Conservation (phyloP, 2,113 vertebrate genomes). For the Tor tambroides region DNA sequence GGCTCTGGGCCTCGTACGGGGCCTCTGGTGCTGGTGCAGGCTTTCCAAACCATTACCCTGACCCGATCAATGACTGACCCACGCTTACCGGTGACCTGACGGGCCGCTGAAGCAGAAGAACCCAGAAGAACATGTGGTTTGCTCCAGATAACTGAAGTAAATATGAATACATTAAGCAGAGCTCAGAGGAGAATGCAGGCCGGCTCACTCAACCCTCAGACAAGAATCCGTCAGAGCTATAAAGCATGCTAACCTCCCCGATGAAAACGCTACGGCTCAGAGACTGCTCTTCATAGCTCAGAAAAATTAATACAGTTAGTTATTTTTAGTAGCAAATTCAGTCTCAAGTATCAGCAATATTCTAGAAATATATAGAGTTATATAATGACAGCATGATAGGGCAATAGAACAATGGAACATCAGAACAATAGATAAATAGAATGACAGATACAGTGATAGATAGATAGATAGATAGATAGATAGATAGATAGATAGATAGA, state of each 20-base stretch:
- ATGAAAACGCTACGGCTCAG: neutral
- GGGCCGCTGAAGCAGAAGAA: constrained; percentile 21
- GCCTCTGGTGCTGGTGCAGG: constrained; percentile 27
- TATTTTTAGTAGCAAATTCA: neutral
- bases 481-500: neutral
- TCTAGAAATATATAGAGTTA: neutral
- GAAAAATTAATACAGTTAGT: neutral
- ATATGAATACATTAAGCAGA: constrained; percentile 21
- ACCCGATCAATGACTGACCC: constrained; percentile 38
- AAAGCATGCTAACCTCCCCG: neutral
- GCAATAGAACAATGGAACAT: neutral
- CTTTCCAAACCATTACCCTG: constrained; percentile 38
- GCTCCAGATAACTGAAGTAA: constrained; percentile 26
- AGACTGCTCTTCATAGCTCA: neutral
- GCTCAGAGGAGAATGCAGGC: neutral
- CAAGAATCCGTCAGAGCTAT: neutral
- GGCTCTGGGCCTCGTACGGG: constrained; percentile 6
- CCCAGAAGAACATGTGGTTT: constrained; percentile 1
- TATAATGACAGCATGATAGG: neutral
- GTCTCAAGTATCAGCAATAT: neutral
- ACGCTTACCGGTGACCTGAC: constrained; percentile 33
- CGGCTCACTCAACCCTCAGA: neutral
- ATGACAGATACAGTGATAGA: neutral
- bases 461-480: neutral
- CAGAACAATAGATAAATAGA: neutral